Evolutionary conservation across 2,888 invertebrate species (phyloP).

Genomic region (Globia sparganii): DNA sequence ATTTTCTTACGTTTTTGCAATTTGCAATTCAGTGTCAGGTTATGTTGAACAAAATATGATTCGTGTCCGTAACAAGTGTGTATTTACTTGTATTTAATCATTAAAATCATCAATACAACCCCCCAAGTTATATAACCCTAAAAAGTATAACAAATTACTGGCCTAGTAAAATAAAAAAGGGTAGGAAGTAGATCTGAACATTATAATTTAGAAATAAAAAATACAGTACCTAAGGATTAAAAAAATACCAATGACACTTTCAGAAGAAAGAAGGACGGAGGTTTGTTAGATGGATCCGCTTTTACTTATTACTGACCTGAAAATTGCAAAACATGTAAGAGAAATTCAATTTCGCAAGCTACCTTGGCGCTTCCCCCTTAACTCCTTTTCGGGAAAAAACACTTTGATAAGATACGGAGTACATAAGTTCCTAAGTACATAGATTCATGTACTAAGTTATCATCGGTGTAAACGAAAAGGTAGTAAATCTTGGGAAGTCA

Average conservation of each 20-base stretch:
- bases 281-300: too few species aligned
- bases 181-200: too few species aligned
- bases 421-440: constrained; percentile 49
- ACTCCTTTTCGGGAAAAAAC: constrained; percentile 46
- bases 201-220: too few species aligned
- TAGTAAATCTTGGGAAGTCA: constrained; percentile 61
- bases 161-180: too few species aligned
- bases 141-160: too few species aligned
- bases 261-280: too few species aligned
- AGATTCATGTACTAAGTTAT: constrained; percentile 50
- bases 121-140: not conserved
- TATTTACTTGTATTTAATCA: not conserved
- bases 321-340: not conserved
- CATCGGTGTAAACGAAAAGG: constrained; percentile 56
- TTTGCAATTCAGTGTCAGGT: not conserved
- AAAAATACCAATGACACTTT: too few species aligned
- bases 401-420: constrained; percentile 26
- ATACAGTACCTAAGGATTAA: too few species aligned
- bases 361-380: constrained; percentile 1
- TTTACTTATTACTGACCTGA: too few species aligned
- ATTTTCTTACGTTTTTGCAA: not conserved
- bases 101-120: not conserved
- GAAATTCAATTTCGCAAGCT: not conserved
- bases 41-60: not conserved
- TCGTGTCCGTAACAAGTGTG: not conserved